A percentile compares a stretch with the other conserved stretches of the same genome.
phyloP scores from a whole-genome alignment of 2,888 invertebrate genomes.

The Melanchra persicariae region DNA sequence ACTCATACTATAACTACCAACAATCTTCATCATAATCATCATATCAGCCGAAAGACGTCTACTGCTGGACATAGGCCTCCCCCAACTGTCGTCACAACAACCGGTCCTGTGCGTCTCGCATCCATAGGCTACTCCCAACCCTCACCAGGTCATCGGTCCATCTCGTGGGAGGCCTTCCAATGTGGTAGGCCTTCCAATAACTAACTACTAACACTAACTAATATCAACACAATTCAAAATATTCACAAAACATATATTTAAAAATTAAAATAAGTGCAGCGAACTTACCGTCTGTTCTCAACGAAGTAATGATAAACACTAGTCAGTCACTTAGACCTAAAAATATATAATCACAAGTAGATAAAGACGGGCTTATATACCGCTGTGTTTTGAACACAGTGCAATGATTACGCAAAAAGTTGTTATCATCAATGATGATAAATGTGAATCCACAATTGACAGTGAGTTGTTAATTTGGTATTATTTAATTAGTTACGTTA shows the following conservation, averaged over 20 bases:
- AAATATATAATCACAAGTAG: conserved; percentile 1
- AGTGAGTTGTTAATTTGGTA: conserved; percentile 2
- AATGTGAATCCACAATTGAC: conserved; percentile 3
- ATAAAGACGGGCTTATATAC: conserved; percentile 6
- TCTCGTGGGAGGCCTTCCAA: too few species aligned
- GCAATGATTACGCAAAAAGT: conserved; percentile 5
- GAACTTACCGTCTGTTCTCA: conserved; percentile 25
- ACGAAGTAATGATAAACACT: conserved; percentile 3
- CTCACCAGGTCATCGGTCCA: too few species aligned
- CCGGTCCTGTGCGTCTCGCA: too few species aligned
- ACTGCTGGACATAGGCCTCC: too few species aligned
- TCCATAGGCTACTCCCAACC: too few species aligned
- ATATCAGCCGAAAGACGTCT: too few species aligned
- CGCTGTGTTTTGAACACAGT: background rate
- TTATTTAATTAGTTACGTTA: conserved; percentile 2
- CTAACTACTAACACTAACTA: too few species aligned
- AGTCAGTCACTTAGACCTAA: too few species aligned
- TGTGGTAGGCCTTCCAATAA: too few species aligned
- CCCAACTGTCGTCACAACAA: too few species aligned
- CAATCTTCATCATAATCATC: too few species aligned
- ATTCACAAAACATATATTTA: background rate
- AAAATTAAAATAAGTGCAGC: background rate
- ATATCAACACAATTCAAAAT: too few species aligned
- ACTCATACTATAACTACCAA: background rate
- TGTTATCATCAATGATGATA: conserved; percentile 19